Evolutionary conservation across 2,113 vertebrate genomes (phyloP), one percentile per base, ranked within the genome.

Genomic region (Agapornis roseicollis): DNA sequence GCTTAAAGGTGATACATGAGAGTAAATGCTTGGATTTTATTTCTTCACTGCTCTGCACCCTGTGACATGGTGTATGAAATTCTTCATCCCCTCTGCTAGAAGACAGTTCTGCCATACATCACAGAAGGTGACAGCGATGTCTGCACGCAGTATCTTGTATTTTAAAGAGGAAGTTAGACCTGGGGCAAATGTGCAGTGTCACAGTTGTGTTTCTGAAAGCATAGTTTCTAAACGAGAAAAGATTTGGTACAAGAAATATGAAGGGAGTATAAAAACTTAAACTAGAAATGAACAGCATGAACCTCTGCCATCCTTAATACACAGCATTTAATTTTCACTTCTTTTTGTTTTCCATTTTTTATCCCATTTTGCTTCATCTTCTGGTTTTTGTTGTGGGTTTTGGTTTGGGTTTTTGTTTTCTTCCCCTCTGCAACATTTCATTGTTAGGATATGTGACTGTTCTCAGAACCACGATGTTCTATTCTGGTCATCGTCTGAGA

Each of bases 131-230:
- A 44, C 16, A 74, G 49, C 78, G 29, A 56, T 31, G 31, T 56
- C 83, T 91, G 63, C 35, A 28, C 83, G 42, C 17, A 42, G 12
- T 55, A 50, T 49, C 39, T 92, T 74, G 41, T 78, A 12, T 80
- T 93, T 81, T 89, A 79, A 65, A 76, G 65, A 28, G n/a, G 44
- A 87, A 86, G 72, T 74, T 69, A 87, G 65, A 41, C 53, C 61
- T 55, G n/a, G 20, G 44, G 63, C 31, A 68, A 89, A 79, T 28
- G 61, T 64, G 5, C 55, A 60, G 37, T 79, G 77, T 94, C 96
- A 71, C 44, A 86, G 60, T 72, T 73, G 41, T 56, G 60, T 94
- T 97, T 97, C 88, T 93, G 93, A 90, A 92, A 94, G 55, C 53
- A 50, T 94, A 78, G 88, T 94, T 85, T 74, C 61, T 88, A 29